Evolutionary conservation across 2,888 invertebrate genomes (phyloP).

Genomic region (Megalurothrips usitatus): DNA sequence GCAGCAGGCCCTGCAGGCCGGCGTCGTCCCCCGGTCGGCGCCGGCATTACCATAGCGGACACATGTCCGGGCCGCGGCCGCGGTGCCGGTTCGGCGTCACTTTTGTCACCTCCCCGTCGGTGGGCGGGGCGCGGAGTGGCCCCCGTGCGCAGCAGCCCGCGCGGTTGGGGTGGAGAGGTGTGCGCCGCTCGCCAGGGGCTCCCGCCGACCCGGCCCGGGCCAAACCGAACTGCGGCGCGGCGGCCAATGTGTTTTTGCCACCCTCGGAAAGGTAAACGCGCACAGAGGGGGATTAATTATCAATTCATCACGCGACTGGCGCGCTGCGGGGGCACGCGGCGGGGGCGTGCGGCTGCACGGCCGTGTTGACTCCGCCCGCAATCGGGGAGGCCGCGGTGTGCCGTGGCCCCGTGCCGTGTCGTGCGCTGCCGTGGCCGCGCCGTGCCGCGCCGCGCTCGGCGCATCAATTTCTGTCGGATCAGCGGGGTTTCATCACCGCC

Average conservation of each 20-base stretch:
- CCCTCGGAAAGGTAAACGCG: not conserved
- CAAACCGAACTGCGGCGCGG: not conserved
- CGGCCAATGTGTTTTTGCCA: constrained; percentile 7
- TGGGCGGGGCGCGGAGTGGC: too few species aligned
- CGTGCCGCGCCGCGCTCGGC: not conserved
- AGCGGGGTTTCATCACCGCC: constrained; percentile 14
- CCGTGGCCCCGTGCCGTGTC: not conserved
- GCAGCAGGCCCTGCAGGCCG: too few species aligned
- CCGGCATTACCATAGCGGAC: too few species aligned
- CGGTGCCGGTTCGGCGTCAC: too few species aligned
- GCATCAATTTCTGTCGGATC: constrained; percentile 26
- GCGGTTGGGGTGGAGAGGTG: not conserved
- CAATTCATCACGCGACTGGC: not conserved
- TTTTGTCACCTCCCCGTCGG: too few species aligned
- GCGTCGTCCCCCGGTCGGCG: too few species aligned
- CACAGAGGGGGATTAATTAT: constrained; percentile 7
- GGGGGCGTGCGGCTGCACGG: not conserved
- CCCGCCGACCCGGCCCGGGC: not conserved
- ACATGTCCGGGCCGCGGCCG: too few species aligned
- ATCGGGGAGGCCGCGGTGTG: not conserved
- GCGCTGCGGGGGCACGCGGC: not conserved
- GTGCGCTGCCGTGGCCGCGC: not conserved
- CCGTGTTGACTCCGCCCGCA: too few species aligned
- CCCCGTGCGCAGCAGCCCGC: not conserved
- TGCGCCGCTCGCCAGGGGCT: too few species aligned